phyloP scores from a whole-genome alignment of 2,113 vertebrate species.

The Carollia perspicillata region DNA sequence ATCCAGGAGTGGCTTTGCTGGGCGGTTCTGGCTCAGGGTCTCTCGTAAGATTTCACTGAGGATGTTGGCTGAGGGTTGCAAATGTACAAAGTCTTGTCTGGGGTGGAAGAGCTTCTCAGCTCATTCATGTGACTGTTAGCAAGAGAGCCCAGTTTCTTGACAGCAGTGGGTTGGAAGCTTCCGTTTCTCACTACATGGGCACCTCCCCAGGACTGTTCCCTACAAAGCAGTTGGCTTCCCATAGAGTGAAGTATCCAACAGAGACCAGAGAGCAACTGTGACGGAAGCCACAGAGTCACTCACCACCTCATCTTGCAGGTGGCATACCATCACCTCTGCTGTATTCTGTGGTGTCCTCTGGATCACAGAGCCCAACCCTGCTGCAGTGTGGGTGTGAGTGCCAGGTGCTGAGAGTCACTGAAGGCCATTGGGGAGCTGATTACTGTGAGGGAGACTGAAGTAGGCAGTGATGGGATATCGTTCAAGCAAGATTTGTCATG shows the following conservation, averaged over 20 bases:
- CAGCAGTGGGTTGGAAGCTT: neutral
- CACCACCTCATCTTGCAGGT: neutral
- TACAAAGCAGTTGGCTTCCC: neutral
- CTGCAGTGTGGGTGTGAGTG: neutral
- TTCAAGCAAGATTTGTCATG: neutral
- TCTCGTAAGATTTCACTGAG: neutral
- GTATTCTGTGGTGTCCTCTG: neutral
- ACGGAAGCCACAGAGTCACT: neutral
- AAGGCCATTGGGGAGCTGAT: neutral
- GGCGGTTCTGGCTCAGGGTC: neutral
- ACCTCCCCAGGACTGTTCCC: neutral
- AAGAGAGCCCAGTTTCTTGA: neutral
- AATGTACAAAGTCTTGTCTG: neutral
- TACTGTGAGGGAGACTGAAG: neutral
- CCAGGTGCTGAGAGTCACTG: neutral
- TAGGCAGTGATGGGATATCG: neutral
- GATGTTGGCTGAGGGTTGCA: neutral
- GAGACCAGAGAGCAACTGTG: neutral
- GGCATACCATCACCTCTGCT: neutral
- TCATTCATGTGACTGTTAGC: neutral
- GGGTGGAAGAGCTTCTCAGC: neutral
- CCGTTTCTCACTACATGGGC: neutral
- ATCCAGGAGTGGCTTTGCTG: neutral
- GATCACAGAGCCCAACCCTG: neutral
- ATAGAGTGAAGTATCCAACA: neutral